Evolutionary conservation across 2,113 vertebrate genomes (phyloP).

Genomic region (Microtus montanus): DNA sequence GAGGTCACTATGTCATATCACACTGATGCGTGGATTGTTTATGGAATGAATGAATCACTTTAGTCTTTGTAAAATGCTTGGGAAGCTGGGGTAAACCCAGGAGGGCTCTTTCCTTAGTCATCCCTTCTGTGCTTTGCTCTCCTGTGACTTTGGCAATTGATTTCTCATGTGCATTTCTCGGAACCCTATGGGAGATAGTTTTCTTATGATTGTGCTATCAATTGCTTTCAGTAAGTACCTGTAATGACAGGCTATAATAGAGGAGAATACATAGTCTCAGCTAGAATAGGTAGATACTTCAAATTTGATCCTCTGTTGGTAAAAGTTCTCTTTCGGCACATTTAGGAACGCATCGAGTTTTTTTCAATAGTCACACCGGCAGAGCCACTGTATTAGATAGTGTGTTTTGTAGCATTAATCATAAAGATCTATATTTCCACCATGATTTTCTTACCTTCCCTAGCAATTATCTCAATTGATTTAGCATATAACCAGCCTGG

Average conservation of each 20-base stretch:
- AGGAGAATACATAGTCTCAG: constrained; percentile 31
- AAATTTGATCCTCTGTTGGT: constrained; percentile 49
- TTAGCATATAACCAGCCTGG: constrained; percentile 61
- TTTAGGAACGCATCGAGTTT: constrained; percentile 36
- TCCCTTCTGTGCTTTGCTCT: constrained; percentile 62
- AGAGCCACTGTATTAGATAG: constrained; percentile 15
- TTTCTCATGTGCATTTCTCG: constrained; percentile 73
- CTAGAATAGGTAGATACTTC: constrained; percentile 61
- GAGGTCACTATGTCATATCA: constrained; percentile 39
- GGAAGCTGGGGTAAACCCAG: constrained; percentile 57
- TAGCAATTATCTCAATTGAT: constrained; percentile 59
- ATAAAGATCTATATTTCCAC: constrained; percentile 67
- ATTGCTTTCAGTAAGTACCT: constrained; percentile 41
- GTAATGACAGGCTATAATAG: constrained; percentile 46
- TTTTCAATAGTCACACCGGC: constrained; percentile 58
- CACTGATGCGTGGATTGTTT: constrained; percentile 43
- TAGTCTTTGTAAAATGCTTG: constrained; percentile 63
- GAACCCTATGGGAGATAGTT: constrained; percentile 64
- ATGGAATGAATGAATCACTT: constrained; percentile 44
- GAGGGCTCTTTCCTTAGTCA: constrained; percentile 44
- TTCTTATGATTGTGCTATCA: constrained; percentile 62
- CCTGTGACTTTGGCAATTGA: constrained; percentile 73
- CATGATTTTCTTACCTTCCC: constrained; percentile 58
- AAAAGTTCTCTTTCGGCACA: constrained; percentile 41
- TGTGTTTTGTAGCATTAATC: constrained; percentile 42